phyloP scores from a whole-genome alignment of 2,888 invertebrate species.

The Volucella bombylans region DNA sequence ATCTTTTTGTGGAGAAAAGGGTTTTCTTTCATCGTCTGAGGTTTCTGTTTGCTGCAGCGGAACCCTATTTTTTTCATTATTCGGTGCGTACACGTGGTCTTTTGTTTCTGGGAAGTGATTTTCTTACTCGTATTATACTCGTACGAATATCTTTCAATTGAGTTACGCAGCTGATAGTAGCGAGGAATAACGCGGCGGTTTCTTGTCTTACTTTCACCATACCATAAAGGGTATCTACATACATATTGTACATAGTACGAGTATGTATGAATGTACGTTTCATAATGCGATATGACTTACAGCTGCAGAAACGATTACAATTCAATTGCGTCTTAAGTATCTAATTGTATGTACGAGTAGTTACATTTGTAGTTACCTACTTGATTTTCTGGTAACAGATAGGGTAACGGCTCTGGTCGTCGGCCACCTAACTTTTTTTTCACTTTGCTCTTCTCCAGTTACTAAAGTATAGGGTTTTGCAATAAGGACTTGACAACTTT shows the following conservation, averaged over 20 bases:
- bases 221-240: background rate
- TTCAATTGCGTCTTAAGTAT: background rate
- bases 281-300: background rate
- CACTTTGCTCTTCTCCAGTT: no score
- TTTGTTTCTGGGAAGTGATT: conserved; percentile 71
- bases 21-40: conserved; percentile 51
- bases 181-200: conserved; percentile 26
- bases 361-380: no score
- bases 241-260: no score
- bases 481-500: no score
- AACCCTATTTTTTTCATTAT: conserved; percentile 54
- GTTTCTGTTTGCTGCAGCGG: conserved; percentile 61
- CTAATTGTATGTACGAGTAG: background rate
- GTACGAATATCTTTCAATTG: conserved; percentile 34
- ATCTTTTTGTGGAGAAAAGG: conserved; percentile 33
- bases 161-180: conserved; percentile 30
- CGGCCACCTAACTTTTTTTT: no score
- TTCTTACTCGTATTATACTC: conserved; percentile 1
- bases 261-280: no score
- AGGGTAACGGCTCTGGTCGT: no score
- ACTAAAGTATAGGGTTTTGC: no score
- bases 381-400: no score
- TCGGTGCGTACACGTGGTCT: conserved; percentile 60
- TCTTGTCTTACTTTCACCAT: conserved; percentile 22
- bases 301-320: background rate